Conservation (phyloP, 2,888 invertebrate species). For the Agrochola lota region DNA sequence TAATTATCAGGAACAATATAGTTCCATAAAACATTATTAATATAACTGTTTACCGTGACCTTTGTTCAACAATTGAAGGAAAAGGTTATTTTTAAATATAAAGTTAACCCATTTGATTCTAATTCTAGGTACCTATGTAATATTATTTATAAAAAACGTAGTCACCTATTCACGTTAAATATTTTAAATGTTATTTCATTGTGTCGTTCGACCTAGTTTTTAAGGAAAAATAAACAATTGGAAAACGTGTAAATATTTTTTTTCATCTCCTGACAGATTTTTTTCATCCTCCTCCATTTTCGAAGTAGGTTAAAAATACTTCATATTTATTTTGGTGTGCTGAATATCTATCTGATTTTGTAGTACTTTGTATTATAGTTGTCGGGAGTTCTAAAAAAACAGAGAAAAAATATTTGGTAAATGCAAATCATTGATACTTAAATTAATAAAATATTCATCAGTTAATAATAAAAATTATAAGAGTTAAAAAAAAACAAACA, state of each 20-base stretch:
- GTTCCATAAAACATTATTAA: not conserved
- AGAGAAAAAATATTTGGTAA: not conserved
- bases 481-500: not conserved
- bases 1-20: not conserved
- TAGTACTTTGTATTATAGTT: not conserved
- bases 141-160: constrained; percentile 9
- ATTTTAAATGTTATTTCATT: not conserved
- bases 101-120: not conserved
- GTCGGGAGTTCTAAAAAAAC: not conserved
- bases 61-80: constrained; percentile 34
- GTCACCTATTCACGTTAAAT: not conserved
- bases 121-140: not conserved
- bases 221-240: constrained; percentile 8
- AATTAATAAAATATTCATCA: not conserved
- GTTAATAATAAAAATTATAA: not conserved
- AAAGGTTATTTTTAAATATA: not conserved
- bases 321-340: not conserved
- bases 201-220: not conserved
- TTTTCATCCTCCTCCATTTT: not conserved
- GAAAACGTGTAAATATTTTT: not conserved
- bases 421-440: not conserved
- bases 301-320: too few relatives aligned
- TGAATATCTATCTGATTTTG: not conserved
- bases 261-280: not conserved
- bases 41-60: not conserved